phyloP scores from a whole-genome alignment of 2,888 invertebrate species.

The Azorinus chamasolen region DNA sequence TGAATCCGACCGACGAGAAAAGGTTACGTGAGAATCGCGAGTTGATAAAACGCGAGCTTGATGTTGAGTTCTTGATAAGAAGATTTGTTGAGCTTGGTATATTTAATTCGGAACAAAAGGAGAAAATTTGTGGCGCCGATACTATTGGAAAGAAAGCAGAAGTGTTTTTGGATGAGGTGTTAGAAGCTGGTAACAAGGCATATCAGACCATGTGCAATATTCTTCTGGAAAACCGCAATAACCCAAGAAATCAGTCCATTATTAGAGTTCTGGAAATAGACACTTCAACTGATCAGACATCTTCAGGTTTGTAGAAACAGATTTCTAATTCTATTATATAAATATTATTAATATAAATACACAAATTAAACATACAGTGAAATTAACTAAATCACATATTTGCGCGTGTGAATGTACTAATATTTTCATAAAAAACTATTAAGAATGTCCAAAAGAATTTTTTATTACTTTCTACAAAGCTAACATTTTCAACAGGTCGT shows the following conservation, averaged over 20 bases:
- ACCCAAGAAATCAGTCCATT: slow-evolving; percentile 37
- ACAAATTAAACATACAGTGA: no score
- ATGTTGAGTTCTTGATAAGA: slow-evolving; percentile 64
- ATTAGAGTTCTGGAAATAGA: slow-evolving; percentile 43
- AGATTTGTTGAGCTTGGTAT: slow-evolving; percentile 60
- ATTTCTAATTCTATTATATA: not conserved
- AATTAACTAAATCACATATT: no score
- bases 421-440: no score
- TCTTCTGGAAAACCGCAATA: slow-evolving; percentile 58
- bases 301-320: slow-evolving; percentile 14
- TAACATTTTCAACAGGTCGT: no score
- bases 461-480: no score
- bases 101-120: slow-evolving; percentile 45
- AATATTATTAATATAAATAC: no score
- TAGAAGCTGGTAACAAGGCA: slow-evolving; percentile 64
- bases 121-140: slow-evolving; percentile 49
- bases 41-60: slow-evolving; percentile 66
- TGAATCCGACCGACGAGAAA: slow-evolving; percentile 64
- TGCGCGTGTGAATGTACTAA: no score
- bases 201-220: slow-evolving; percentile 67
- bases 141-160: slow-evolving; percentile 64
- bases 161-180: slow-evolving; percentile 62
- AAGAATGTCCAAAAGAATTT: no score
- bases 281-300: not conserved
- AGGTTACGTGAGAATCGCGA: slow-evolving; percentile 65